A percentile compares a stretch with the other conserved stretches of the same genome.
Conservation (phyloP, 2,113 vertebrate species). For the Atrichornis clamosus region DNA sequence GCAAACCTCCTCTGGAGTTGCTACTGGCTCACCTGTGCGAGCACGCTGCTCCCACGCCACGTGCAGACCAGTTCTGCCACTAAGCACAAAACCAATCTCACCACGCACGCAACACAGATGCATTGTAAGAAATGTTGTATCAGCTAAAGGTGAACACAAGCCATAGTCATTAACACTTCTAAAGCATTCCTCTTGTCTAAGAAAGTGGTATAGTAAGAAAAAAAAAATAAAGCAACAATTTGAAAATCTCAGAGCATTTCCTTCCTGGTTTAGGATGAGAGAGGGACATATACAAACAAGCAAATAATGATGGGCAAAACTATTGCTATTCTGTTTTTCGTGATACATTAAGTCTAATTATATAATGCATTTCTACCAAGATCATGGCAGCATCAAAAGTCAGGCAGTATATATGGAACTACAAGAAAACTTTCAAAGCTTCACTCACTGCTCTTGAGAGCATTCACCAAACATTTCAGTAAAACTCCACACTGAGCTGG, state of each 20-base stretch:
- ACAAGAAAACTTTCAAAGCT: neutral
- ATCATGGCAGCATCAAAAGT: neutral
- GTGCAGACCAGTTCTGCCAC: neutral
- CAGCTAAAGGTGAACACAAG: neutral
- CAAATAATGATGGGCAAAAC: neutral
- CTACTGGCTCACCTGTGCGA: neutral
- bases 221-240: neutral
- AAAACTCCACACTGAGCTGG: neutral
- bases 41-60: neutral
- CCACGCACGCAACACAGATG: fast-evolving
- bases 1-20: neutral
- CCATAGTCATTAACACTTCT: neutral
- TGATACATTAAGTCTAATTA: neutral
- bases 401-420: neutral
- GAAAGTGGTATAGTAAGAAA: neutral
- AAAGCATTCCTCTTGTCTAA: neutral
- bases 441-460: neutral
- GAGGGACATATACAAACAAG: neutral
- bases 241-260: neutral
- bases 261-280: neutral
- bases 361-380: neutral
- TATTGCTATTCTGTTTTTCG: neutral
- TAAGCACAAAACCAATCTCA: neutral
- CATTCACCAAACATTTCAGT: neutral
- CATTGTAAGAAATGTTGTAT: neutral